Percentiles rank a stretch among this genome's conserved stretches.
Conservation (phyloP, 2,888 invertebrate genomes). For the Amphiduros pacificus region DNA sequence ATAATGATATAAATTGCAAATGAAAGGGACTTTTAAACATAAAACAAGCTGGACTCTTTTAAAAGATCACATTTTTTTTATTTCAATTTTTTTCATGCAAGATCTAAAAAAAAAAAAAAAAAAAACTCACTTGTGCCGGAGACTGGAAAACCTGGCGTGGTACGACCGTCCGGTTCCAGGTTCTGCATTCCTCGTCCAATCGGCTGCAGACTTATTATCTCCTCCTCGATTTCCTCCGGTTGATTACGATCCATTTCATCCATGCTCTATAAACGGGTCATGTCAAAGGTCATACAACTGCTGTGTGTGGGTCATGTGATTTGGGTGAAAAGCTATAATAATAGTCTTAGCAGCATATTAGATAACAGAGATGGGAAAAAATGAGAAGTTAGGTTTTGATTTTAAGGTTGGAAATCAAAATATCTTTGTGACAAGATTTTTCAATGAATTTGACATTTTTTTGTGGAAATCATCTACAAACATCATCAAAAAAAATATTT, state of each 20-base stretch:
- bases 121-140: too few relatives aligned
- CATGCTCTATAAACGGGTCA: neutral
- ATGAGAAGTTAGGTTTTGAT: neutral
- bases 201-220: constrained; percentile 55
- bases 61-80: too few relatives aligned
- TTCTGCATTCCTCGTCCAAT: constrained; percentile 57
- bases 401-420: neutral
- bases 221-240: constrained; percentile 46
- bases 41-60: too few relatives aligned
- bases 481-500: too few relatives aligned
- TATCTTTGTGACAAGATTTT: too few relatives aligned
- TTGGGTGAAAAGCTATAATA: too few relatives aligned
- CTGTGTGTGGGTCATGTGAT: neutral
- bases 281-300: neutral
- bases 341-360: neutral
- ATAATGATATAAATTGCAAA: too few relatives aligned
- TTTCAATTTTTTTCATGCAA: too few relatives aligned
- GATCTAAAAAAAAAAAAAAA: too few relatives aligned
- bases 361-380: neutral
- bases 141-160: constrained; percentile 26
- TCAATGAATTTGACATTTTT: too few relatives aligned
- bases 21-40: too few relatives aligned
- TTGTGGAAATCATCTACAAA: too few relatives aligned
- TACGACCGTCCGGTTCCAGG: constrained; percentile 46
- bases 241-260: neutral